A percentile compares a stretch with the other conserved stretches of the same genome.
Conservation (phyloP, 2,113 vertebrate species). For the Poecile atricapillus region DNA sequence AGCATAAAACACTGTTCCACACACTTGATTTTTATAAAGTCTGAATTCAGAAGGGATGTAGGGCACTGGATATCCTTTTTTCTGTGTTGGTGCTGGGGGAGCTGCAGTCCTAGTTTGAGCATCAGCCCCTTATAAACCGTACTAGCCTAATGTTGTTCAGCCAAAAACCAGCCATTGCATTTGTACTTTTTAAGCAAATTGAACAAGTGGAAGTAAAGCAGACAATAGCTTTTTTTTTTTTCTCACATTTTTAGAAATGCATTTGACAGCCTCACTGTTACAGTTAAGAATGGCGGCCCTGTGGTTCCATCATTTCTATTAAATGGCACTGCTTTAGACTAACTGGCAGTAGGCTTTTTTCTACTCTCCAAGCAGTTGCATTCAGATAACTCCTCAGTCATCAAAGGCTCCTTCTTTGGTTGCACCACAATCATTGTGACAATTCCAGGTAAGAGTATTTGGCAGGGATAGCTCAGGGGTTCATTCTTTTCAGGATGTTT, state of each 20-base stretch:
- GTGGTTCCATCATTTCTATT: not conserved
- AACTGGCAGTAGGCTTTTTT: slow-evolving; percentile 32
- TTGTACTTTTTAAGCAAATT: not conserved
- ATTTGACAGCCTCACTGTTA: not conserved
- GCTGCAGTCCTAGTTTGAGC: not conserved
- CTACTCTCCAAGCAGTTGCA: slow-evolving; percentile 29
- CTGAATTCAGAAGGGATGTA: not conserved
- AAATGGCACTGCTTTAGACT: not conserved
- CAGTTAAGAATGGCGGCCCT: not conserved
- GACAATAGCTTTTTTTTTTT: not conserved
- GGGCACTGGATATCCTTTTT: not conserved
- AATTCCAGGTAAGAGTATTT: slow-evolving; percentile 63
- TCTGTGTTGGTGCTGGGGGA: not conserved
- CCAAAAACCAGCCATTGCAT: not conserved
- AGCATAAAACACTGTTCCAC: not conserved
- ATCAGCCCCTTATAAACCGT: not conserved
- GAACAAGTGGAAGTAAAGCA: not conserved
- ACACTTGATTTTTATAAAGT: not conserved
- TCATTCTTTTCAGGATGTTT: slow-evolving; percentile 67
- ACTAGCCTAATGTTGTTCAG: not conserved
- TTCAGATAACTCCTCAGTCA: slow-evolving; percentile 27
- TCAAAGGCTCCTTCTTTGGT: slow-evolving; percentile 30
- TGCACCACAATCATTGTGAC: slow-evolving; percentile 43
- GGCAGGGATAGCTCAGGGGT: slow-evolving; percentile 61
- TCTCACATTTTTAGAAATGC: not conserved